Percentiles rank a stretch among this genome's conserved stretches.
Conservation (phyloP, 1,140 invertebrate species). For the Euura lappo region DNA sequence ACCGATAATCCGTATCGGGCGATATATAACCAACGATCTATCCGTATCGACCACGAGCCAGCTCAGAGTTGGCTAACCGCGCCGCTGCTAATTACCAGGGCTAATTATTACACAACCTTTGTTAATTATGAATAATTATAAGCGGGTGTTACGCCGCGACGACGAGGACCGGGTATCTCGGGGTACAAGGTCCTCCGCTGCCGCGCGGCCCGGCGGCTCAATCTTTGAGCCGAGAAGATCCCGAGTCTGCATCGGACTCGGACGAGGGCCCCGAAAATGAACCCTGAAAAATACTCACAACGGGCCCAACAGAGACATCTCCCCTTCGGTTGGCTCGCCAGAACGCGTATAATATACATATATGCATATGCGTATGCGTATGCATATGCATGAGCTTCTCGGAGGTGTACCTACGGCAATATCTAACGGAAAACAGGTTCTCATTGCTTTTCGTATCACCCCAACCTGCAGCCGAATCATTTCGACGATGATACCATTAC, state of each 20-base stretch:
- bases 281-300: conserved; percentile 12
- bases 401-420: background rate
- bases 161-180: background rate
- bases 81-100: conserved; percentile 31
- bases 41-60: background rate
- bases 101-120: conserved; percentile 34
- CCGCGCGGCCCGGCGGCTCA: conserved; percentile 28
- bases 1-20: conserved; percentile 9
- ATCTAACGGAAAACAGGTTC: conserved; percentile 7
- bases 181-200: background rate
- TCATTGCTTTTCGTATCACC: background rate
- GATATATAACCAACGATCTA: conserved; percentile 5
- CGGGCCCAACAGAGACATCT: conserved; percentile 12
- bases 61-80: background rate
- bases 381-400: conserved; percentile 11
- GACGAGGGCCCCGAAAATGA: conserved; percentile 14
- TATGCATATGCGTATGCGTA: conserved; percentile 6
- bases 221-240: conserved; percentile 20
- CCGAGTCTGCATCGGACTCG: conserved; percentile 11
- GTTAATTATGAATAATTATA: conserved; percentile 37
- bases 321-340: background rate
- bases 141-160: conserved; percentile 1
- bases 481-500: too few relatives aligned
- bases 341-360: background rate
- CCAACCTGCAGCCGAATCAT: too few relatives aligned